Evolutionary conservation across 2,113 vertebrate genomes (phyloP), one percentile per base, ranked within the genome.

Genomic region (Nipponia nippon): DNA sequence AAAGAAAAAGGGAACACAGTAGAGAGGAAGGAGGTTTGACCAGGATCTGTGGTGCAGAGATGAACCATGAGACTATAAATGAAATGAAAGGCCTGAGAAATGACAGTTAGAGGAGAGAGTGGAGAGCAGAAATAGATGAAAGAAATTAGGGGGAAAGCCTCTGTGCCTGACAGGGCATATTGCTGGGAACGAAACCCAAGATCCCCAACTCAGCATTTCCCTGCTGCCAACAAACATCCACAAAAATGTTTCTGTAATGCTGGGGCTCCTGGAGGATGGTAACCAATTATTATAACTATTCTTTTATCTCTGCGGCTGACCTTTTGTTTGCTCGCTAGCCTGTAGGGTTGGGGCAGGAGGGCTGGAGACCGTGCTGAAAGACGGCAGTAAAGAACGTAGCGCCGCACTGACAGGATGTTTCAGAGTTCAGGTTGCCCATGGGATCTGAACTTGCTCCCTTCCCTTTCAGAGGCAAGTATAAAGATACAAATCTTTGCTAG

Each of bases 381-480:
- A 88, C 5, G 8, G 61, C 75, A 88, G 32, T 32, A 71, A 76
- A 84, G 52, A 91, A 90, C 10, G 1, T 1, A 85, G 90, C 0
- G 0, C 30, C 2, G 4, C 66, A 52, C 40, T 77, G 87, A 76
- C 75, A 91, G 73, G 63, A 95, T 91, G 78, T 76, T 87, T 91
- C 90, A 85, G 93, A 96, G 84, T 93, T 93, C 95, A 94, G 61
- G 78, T 53, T 87, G 47, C 89, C 93, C 84, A 67, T 32, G 77
- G 90, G 91, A 89, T 84, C 84, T 94, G 91, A 96, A 95, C 94
- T 93, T 89, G 81, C 61, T 91, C 91, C 81, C 16, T 79, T 93
- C 49, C 56, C 89, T 75, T 91, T 75, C 34, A 94, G 72, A 84
- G 70, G 56, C 56, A 95, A 92, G 83, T 62, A 81, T 34, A 93